These are phyloP conservation scores for Sebastes diaconus DNA, from an alignment of 2,797 vertebrate genomes.

Conservation along the genomic window DNA sequence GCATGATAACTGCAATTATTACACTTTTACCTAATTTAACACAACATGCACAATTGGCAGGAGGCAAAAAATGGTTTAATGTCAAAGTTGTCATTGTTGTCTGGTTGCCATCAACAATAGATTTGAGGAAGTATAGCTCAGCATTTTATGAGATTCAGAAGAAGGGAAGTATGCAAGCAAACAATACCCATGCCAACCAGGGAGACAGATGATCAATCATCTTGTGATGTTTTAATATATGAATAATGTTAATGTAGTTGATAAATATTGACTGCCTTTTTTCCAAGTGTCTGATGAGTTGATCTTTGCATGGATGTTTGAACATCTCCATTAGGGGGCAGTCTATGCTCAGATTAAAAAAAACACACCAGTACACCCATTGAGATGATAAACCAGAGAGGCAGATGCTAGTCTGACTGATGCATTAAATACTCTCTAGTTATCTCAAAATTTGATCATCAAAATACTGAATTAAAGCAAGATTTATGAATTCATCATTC, in stretches of 20 bases:
- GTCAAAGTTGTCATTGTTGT: neutral
- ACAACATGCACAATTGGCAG: neutral
- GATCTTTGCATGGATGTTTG: neutral
- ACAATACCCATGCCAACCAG: neutral
- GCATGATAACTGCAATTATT: neutral
- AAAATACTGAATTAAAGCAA: neutral
- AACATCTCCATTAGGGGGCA: constrained; percentile 68
- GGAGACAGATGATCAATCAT: neutral
- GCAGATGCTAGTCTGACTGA: neutral
- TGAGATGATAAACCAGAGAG: constrained; percentile 1
- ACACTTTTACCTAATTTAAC: neutral
- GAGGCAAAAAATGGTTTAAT: neutral
- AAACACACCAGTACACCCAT: neutral
- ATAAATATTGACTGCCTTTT: neutral
- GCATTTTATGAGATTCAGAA: neutral
- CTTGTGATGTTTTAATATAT: neutral
- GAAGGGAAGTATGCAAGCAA: neutral
- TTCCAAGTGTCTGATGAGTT: neutral
- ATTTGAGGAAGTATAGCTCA: neutral
- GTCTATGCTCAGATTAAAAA: constrained; percentile 46
- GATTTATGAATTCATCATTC: neutral
- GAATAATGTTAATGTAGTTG: neutral
- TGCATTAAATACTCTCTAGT: neutral
- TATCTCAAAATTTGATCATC: neutral
- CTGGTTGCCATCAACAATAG: neutral